Conservation (phyloP, 2,888 invertebrate genomes). For the Nebria brevicollis region DNA sequence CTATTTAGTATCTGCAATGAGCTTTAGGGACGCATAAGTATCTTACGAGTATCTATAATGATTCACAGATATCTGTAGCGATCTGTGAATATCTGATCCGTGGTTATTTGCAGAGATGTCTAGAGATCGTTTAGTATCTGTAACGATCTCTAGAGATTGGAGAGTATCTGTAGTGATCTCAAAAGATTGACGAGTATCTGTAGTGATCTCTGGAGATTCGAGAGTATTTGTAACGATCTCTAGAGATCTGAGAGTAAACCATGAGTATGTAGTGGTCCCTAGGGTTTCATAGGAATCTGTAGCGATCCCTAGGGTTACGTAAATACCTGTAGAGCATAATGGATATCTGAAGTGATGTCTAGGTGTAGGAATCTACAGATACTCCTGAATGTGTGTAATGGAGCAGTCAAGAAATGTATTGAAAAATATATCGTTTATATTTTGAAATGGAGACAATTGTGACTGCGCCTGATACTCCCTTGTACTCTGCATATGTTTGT, state of each 20-base stretch:
- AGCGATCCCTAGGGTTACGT: neutral
- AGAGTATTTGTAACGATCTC: too few relatives aligned
- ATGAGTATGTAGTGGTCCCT: neutral
- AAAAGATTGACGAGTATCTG: neutral
- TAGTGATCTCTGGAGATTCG: too few relatives aligned
- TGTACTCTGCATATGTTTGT: neutral
- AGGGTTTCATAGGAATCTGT: neutral
- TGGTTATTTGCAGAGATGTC: too few relatives aligned
- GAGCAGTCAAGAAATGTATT: too few relatives aligned
- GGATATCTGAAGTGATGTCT: too few relatives aligned
- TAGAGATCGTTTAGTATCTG: neutral
- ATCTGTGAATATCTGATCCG: neutral
- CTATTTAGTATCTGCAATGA: neutral
- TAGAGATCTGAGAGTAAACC: too few relatives aligned
- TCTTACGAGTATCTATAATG: neutral
- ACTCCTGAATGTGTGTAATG: too few relatives aligned
- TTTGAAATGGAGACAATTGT: neutral
- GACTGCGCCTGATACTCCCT: neutral
- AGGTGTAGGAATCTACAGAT: too few relatives aligned
- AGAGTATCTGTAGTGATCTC: neutral
- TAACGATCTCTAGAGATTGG: neutral
- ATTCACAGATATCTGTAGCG: neutral
- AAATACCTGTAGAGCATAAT: neutral
- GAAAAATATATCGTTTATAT: too few relatives aligned
- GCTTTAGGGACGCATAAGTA: neutral